Conservation (phyloP, 1,140 invertebrate genomes). For the Drosophila sulfurigaster region DNA sequence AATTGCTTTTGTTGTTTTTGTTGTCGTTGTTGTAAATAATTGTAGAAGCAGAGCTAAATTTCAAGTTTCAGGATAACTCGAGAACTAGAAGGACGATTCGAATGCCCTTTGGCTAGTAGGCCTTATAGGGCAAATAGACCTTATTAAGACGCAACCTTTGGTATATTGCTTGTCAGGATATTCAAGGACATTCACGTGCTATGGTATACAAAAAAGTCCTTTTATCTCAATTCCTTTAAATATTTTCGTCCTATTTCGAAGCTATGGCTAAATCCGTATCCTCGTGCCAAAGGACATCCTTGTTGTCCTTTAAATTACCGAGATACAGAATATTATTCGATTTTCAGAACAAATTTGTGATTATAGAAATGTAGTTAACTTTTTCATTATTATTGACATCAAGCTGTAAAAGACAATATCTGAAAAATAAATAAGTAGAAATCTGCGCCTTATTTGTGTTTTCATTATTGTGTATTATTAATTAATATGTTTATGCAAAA, state of each 20-base stretch:
- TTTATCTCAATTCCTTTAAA: not conserved
- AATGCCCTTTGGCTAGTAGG: not conserved
- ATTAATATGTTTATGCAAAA: too few relatives aligned
- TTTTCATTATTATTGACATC: too few relatives aligned
- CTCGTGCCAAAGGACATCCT: not conserved
- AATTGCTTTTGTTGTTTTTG: too few relatives aligned
- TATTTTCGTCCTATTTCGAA: too few relatives aligned
- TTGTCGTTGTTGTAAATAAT: too few relatives aligned
- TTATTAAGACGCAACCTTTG: not conserved
- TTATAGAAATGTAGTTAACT: too few relatives aligned
- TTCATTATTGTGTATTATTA: too few relatives aligned
- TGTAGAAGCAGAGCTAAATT: too few relatives aligned
- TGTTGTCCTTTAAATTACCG: not conserved
- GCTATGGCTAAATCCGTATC: not conserved
- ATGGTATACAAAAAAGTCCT: not conserved
- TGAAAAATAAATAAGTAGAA: too few relatives aligned
- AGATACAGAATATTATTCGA: not conserved
- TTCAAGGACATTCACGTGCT: not conserved
- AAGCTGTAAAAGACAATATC: too few relatives aligned
- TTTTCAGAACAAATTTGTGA: not conserved
- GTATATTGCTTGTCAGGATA: not conserved
- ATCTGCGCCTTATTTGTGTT: too few relatives aligned
- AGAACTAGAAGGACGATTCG: not conserved
- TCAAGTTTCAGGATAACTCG: too few relatives aligned
- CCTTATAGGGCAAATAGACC: not conserved